phyloP scores from a whole-genome alignment of 1,140 invertebrate genomes.

The Laupala kohalensis region DNA sequence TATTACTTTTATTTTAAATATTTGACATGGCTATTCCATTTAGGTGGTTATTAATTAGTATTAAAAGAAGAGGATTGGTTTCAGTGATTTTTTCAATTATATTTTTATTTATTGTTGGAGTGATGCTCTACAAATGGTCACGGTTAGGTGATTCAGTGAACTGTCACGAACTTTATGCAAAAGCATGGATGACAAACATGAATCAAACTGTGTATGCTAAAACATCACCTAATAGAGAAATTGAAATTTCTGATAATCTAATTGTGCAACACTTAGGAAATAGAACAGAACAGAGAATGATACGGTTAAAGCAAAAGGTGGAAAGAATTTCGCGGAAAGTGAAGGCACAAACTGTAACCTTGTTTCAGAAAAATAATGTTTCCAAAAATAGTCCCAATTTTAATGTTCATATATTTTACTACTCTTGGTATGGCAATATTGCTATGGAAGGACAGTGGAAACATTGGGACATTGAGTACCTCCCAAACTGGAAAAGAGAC shows the following conservation, averaged over 20 bases:
- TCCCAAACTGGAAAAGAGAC: conserved; percentile 33
- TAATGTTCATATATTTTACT: conserved; percentile 37
- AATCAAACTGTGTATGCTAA: neutral
- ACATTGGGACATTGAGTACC: conserved; percentile 35
- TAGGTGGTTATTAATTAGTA: conserved; percentile 1
- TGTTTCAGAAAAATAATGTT: conserved; percentile 6
- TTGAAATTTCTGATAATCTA: neutral
- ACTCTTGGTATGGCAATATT: conserved; percentile 34
- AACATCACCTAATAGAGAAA: neutral
- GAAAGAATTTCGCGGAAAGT: conserved; percentile 17
- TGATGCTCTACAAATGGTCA: conserved; percentile 10
- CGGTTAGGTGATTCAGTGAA: conserved; percentile 1
- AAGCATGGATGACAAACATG: neutral
- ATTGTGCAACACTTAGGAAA: neutral
- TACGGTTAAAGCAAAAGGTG: conserved; percentile 18
- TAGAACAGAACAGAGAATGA: conserved; percentile 16
- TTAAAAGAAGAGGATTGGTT: conserved; percentile 1
- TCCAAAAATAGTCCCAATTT: conserved; percentile 25
- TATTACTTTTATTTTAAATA: neutral
- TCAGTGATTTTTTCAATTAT: neutral
- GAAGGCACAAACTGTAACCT: conserved; percentile 8
- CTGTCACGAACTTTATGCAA: neutral
- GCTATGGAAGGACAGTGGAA: conserved; percentile 29
- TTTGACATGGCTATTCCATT: neutral
- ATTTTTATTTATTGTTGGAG: conserved; percentile 1